Evolutionary conservation across 2,113 vertebrate species (phyloP).

Genomic region (Aspiorhynchus laticeps): DNA sequence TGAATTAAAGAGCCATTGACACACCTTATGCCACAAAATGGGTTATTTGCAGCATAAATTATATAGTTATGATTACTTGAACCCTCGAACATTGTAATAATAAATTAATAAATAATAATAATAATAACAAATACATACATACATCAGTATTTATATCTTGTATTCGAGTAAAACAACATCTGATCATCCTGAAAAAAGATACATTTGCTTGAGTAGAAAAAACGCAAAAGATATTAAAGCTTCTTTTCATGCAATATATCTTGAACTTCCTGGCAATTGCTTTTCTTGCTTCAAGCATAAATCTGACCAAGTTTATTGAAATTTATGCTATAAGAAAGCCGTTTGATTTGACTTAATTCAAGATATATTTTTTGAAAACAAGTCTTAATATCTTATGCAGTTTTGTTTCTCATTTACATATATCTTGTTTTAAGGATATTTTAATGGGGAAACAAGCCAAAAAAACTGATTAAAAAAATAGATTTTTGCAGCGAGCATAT

Average conservation of each 20-base stretch:
- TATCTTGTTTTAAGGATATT: constrained; percentile 11
- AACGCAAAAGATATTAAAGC: neutral
- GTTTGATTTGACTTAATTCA: neutral
- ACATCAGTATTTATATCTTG: neutral
- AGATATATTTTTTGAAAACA: constrained; percentile 6
- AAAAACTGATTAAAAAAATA: neutral
- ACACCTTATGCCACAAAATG: neutral
- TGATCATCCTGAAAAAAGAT: neutral
- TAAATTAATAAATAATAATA: neutral
- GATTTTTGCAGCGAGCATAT: neutral
- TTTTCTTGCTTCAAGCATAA: constrained; percentile 14
- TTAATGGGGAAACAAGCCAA: neutral
- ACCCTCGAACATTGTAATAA: neutral
- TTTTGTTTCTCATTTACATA: constrained; percentile 26
- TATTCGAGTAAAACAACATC: neutral
- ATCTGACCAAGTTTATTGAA: constrained; percentile 15
- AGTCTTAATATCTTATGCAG: neutral
- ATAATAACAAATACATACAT: neutral
- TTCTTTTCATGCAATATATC: neutral
- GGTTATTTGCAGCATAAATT: neutral
- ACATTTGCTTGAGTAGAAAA: neutral
- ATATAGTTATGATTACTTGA: neutral
- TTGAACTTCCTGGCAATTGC: constrained; percentile 1
- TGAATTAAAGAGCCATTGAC: too few species aligned
- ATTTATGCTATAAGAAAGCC: neutral